Evolutionary conservation across 2,888 invertebrate species (phyloP).

Genomic region (Heliconius ismenius): DNA sequence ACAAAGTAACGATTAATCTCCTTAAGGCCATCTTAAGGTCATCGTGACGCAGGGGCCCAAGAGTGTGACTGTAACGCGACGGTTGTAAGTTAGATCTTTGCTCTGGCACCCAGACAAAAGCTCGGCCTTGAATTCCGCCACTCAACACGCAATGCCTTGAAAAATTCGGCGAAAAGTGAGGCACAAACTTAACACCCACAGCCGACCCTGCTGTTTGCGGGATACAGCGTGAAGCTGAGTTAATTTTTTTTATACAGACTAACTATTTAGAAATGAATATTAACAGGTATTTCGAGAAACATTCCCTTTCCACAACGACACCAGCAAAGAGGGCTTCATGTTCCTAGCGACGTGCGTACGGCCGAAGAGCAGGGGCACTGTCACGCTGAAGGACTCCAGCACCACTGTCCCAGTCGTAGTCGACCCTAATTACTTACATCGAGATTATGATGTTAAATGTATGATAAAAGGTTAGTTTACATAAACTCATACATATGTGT

Average conservation of each 20-base stretch:
- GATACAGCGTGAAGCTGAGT: not conserved
- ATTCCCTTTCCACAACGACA: constrained; percentile 85
- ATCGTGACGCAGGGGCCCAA: too few relatives aligned
- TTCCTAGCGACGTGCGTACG: constrained; percentile 85
- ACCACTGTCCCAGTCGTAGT: constrained; percentile 84
- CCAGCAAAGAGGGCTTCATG: constrained; percentile 85
- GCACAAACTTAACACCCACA: not conserved
- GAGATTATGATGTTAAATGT: constrained; percentile 83
- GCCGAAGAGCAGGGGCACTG: constrained; percentile 86
- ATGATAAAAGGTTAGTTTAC: constrained; percentile 80
- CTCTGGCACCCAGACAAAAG: not conserved
- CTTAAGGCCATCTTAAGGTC: too few relatives aligned
- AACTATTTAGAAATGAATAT: too few relatives aligned
- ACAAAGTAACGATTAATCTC: too few relatives aligned
- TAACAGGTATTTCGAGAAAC: constrained; percentile 83
- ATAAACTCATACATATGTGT: too few relatives aligned
- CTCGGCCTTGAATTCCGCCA: not conserved
- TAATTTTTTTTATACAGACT: too few relatives aligned
- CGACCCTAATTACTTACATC: constrained; percentile 87
- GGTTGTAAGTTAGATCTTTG: not conserved
- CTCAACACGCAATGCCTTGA: not conserved
- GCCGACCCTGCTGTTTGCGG: not conserved
- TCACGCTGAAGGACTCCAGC: constrained; percentile 82
- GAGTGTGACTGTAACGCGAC: not conserved
- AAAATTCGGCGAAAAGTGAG: not conserved